Percentiles rank a stretch among this genome's conserved stretches.
These are phyloP conservation scores for Philantomba maxwellii DNA, from an alignment of 2,113 vertebrate species.

Conservation along the genomic window DNA sequence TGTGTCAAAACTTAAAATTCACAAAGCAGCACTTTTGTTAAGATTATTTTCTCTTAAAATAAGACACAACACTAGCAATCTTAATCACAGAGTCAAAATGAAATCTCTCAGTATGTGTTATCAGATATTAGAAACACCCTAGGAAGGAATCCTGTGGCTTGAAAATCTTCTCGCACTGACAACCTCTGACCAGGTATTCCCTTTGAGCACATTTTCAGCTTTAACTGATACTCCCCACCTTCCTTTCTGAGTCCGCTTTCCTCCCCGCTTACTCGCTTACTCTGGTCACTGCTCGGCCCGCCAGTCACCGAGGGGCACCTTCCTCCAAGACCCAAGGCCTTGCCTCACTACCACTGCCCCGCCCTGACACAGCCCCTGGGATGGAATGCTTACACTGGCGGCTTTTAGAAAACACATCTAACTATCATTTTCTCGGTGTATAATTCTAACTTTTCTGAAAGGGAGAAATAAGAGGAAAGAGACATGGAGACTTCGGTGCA, in stretches of 20 bases:
- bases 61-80: not conserved
- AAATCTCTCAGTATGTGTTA: not conserved
- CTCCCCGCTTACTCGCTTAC: not conserved
- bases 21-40: not conserved
- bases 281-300: not conserved
- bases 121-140: not conserved
- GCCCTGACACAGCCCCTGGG: not conserved
- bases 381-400: not conserved
- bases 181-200: not conserved
- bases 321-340: not conserved
- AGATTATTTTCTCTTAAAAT: not conserved
- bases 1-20: conserved; percentile 9
- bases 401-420: not conserved
- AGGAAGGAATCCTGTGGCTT: not conserved
- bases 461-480: not conserved
- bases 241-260: not conserved
- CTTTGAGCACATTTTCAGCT: not conserved
- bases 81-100: not conserved
- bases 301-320: not conserved
- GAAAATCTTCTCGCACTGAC: not conserved
- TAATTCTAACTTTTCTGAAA: not conserved
- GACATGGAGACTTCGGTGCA: not conserved
- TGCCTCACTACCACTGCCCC: not conserved
- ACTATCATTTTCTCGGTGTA: not conserved
- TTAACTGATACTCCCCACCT: not conserved